Conservation (phyloP, 2,797 vertebrate species). For the Diplodus sargus region DNA sequence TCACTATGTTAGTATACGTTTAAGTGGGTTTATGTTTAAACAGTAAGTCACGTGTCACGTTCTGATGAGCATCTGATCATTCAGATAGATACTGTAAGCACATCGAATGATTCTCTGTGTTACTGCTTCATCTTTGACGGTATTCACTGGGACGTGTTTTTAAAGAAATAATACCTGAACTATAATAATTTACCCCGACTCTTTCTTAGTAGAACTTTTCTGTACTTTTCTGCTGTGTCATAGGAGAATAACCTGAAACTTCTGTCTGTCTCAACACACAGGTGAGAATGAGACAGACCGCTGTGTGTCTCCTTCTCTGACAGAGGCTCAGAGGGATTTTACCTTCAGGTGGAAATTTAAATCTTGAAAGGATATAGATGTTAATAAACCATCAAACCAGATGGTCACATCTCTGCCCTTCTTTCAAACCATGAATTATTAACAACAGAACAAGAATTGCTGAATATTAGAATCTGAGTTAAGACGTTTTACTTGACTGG, state of each 20-base stretch:
- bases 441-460: not conserved
- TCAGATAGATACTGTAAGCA: not conserved
- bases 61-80: not conserved
- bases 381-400: not conserved
- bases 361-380: not conserved
- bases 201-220: not conserved
- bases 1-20: not conserved
- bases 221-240: not conserved
- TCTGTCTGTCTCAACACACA: not conserved
- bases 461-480: not conserved
- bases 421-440: not conserved
- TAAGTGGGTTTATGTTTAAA: not conserved
- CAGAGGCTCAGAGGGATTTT: not conserved
- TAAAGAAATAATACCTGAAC: not conserved
- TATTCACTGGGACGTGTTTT: not conserved
- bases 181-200: not conserved
- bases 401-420: not conserved
- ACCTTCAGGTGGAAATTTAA: not conserved
- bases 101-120: not conserved
- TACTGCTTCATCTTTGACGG: not conserved
- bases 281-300: not conserved
- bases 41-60: not conserved
- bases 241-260: too few species aligned
- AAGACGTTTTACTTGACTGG: not conserved
- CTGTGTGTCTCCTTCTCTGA: not conserved